A percentile compares a stretch with the other conserved stretches of the same genome.
Conservation (phyloP, 2,113 vertebrate species). For the Origma solitaria region DNA sequence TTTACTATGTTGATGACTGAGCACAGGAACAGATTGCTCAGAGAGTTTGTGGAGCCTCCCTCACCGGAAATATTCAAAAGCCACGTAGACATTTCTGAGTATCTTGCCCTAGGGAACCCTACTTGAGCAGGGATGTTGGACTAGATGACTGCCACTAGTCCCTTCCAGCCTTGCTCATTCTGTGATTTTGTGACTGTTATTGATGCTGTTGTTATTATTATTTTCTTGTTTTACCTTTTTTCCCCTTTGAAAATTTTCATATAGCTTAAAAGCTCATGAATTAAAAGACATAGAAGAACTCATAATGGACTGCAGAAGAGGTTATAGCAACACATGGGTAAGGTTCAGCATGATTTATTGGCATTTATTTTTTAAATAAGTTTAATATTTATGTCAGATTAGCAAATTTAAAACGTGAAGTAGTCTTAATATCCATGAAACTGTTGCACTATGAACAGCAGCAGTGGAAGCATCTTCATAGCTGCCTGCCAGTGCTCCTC, state of each 20-base stretch:
- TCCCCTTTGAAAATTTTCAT: background rate
- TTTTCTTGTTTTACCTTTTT: background rate
- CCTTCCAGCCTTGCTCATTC: background rate
- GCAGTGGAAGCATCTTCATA: background rate
- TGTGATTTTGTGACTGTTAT: background rate
- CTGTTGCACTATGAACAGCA: background rate
- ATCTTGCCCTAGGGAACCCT: background rate
- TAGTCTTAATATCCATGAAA: background rate
- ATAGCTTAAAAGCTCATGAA: background rate
- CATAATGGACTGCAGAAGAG: rapidly evolving
- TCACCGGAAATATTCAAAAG: background rate
- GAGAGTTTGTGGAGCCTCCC: background rate
- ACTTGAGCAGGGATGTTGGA: background rate
- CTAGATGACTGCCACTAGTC: background rate
- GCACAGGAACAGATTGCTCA: background rate
- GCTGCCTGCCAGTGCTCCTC: rapidly evolving
- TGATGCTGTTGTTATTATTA: background rate
- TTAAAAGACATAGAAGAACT: background rate
- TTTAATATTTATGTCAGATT: background rate
- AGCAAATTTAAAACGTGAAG: background rate
- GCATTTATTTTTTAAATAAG: background rate
- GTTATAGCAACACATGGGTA: background rate
- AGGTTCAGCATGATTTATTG: background rate
- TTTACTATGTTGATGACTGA: background rate
- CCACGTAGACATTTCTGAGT: background rate